Base-by-base conservation (phyloP, 2,113 vertebrate genomes). In the Percina caprodes region DNA sequence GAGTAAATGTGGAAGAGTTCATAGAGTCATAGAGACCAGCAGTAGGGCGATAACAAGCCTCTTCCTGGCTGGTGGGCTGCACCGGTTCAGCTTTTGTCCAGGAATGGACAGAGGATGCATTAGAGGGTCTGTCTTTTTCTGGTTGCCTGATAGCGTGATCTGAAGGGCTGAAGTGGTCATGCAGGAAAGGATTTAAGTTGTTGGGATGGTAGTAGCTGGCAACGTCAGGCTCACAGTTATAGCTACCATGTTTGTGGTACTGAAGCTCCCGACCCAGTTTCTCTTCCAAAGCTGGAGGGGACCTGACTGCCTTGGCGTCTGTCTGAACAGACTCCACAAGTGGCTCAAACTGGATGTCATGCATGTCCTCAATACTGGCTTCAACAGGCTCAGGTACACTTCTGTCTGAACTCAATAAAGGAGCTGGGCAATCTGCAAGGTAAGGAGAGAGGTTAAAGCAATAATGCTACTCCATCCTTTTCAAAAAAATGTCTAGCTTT, bases 191-290 rank as follows among this genome's bases (percentile, higher is more conserved):
- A 71, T 75, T 72, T 10, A 45, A 56, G 3, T 9, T n/a, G 59
- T 55, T 0, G 0, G 0, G 58, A 13, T n/a, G 6, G 75, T 23
- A 12, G 49, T 21, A 35, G 66, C 46, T 67, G 65, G 56, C 72
- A 30, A 33, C 30, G 2, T 89, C 66, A 2, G 52, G 61, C 51
- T 93, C 86, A 12, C 90, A 48, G 79, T 71, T 93, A 79, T 94
- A 95, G 83, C 91, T 95, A 3, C 98, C 97, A 0, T 51, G 67
- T 0, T 76, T 84, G 42, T 99, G 98, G 85, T 99, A 99, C 86
- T 95, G 91, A 33, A 95, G 86, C 88, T 99, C 97, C 6, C 87
- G 89, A 13, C 93, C 77, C n/a, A 99, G 95, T 85, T 99, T 99
- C 48, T 88, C 83, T 74, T 93, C 84, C 83, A 93, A 58, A n/a